A percentile compares a stretch with the other conserved stretches of the same genome.
phyloP scores from a whole-genome alignment of 2,113 vertebrate genomes.

The Xiphias gladius region DNA sequence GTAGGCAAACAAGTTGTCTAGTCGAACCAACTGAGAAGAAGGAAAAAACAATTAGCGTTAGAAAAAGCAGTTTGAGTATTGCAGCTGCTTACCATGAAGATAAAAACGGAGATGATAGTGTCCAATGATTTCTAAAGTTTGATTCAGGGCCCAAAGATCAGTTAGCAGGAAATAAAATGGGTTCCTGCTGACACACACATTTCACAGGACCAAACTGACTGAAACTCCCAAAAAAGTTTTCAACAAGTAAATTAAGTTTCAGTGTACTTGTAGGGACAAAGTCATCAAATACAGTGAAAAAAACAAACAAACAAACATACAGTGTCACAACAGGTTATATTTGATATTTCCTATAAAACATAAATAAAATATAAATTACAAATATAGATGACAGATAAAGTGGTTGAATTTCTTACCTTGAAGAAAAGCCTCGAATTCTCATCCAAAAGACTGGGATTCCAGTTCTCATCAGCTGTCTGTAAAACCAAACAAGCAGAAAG shows the following conservation, averaged over 20 bases:
- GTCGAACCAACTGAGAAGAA: conserved; percentile 89
- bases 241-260: neutral
- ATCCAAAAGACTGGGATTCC: conserved; percentile 94
- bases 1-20: conserved; percentile 97
- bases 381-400: neutral
- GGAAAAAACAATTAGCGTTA: conserved; percentile 53
- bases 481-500: conserved; percentile 38
- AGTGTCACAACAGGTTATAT: neutral
- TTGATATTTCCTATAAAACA: neutral
- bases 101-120: neutral
- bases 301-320: neutral
- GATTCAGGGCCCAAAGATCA: neutral
- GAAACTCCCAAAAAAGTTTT: neutral
- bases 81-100: neutral
- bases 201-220: neutral
- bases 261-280: neutral
- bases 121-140: neutral
- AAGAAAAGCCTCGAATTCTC: conserved; percentile 93
- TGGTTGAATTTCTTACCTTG: conserved; percentile 86
- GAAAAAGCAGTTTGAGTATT: conserved; percentile 22
- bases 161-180: neutral
- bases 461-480: conserved; percentile 94
- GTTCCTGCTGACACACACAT: neutral
- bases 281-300: neutral
- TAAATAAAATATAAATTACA: neutral